phyloP scores from a whole-genome alignment of 1,140 invertebrate species.

The Drosophila oshimai region DNA sequence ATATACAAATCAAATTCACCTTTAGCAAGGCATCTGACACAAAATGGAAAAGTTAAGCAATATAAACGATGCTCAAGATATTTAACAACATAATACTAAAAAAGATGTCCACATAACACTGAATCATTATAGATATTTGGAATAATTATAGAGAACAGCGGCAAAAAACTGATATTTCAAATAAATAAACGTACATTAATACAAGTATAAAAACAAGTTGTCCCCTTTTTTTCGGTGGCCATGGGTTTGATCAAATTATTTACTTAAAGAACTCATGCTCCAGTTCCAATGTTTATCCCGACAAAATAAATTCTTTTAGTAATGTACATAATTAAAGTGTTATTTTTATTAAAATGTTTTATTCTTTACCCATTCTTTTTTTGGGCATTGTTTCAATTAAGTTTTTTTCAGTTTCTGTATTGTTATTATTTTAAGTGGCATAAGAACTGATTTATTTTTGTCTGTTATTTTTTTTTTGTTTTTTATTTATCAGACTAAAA shows the following conservation, averaged over 20 bases:
- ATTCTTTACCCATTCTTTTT: slow-evolving; percentile 19
- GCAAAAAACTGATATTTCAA: slow-evolving; percentile 51
- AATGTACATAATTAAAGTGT: slow-evolving; percentile 54
- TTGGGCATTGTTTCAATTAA: slow-evolving; percentile 2
- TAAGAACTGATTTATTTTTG: slow-evolving; percentile 24
- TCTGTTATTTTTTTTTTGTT: neutral
- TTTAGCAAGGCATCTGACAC: slow-evolving; percentile 8
- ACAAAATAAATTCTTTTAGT: neutral
- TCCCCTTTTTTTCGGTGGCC: neutral
- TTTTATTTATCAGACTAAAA: slow-evolving; percentile 3
- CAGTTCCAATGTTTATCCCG: neutral
- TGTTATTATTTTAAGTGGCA: slow-evolving; percentile 21
- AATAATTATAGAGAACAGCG: slow-evolving; percentile 16
- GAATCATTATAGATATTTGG: slow-evolving; percentile 32
- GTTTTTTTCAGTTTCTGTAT: neutral
- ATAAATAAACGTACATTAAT: slow-evolving; percentile 63
- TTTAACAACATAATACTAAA: slow-evolving; percentile 31
- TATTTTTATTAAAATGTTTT: slow-evolving; percentile 70
- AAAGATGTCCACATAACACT: slow-evolving; percentile 16
- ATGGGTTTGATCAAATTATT: too few species aligned
- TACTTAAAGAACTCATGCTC: neutral
- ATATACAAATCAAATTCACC: slow-evolving; percentile 5
- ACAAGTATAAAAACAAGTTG: neutral
- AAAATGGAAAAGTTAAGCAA: slow-evolving; percentile 22
- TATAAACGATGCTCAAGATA: slow-evolving; percentile 52